Conservation (phyloP, 1,140 invertebrate genomes). For the Aleiodes sp. region DNA sequence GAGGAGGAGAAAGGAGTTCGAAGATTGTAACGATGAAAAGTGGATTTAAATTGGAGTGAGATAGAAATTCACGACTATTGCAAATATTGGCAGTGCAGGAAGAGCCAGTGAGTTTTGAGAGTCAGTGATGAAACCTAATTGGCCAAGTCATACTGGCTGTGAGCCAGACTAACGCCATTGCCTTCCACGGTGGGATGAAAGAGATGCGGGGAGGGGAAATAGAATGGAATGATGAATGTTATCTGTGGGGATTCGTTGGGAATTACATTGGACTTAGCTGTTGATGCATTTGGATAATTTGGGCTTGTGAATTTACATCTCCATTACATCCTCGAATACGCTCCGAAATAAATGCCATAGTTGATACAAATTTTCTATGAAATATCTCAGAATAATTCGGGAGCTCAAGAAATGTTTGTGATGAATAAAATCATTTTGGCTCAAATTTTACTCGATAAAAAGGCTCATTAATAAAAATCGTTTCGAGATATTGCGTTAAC, state of each 20-base stretch:
- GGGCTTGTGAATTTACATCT: background rate
- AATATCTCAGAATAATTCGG: background rate
- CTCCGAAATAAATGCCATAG: too few relatives aligned
- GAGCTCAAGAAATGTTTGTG: too few relatives aligned
- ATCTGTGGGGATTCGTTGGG: background rate
- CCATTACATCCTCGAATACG: background rate
- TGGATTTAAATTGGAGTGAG: background rate
- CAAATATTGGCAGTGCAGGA: constrained; percentile 64
- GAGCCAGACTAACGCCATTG: constrained; percentile 47
- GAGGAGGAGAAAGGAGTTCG: background rate
- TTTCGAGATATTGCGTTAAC: background rate
- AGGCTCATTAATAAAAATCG: too few relatives aligned
- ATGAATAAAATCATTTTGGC: too few relatives aligned
- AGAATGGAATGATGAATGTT: background rate
- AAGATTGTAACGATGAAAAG: background rate
- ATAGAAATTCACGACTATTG: constrained; percentile 55
- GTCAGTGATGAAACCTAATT: constrained; percentile 65
- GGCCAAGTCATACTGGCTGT: constrained; percentile 63
- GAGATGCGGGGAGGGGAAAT: background rate
- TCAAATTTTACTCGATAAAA: too few relatives aligned
- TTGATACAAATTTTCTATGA: too few relatives aligned
- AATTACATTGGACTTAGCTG: background rate
- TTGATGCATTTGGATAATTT: background rate
- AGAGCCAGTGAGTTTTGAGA: constrained; percentile 50
- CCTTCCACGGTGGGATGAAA: constrained; percentile 12